Evolutionary conservation across 1,140 invertebrate genomes (phyloP), one percentile per base, ranked within the genome.

Genomic region (Pantala flavescens): DNA sequence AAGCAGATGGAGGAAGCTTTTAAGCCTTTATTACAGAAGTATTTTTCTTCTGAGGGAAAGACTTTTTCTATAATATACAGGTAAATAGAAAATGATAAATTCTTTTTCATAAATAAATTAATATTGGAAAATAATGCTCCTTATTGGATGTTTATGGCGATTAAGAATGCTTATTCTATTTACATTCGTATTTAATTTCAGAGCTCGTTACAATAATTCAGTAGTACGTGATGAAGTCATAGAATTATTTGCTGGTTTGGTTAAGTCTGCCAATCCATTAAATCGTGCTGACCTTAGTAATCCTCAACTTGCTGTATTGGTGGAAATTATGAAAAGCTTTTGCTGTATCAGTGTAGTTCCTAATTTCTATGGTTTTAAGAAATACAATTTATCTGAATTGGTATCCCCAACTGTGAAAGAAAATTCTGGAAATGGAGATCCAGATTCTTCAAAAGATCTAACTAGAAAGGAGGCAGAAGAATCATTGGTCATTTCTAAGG

Each of bases 21-120:
- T 11, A 87, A 88, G 71, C 79, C 81, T 72, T 80, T 95, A 19
- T 88, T 94, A 77, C 88, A 91, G 74, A 89, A 90, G 78, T 88
- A 91, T 81, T 94, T 95, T 81, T 84, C 88, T 10, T 85, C 89
- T 74, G 87, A 90, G 74, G 84, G 88, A 23, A 89, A 87, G 76
- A 91, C 90, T 24, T 96, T 90, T 85, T 87, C 88, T 49, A 89
- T 96, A 75, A 84, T 92, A 23, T 91, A 91, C 78, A 96, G 94
- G 84, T 86, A 81, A 63, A 49, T 11, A 16, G 43, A 9, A 49
- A 11, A 16, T 49, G 43, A 9, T 49, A 49, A 49, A 16, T 49
- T 49, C 16, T 16, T 16, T 49, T 16, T 49, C 43, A 11, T 49
- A 49, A 49, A 49, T 49, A 49, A 49, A 11, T 49, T 49, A 16